Evolutionary conservation across 2,888 invertebrate genomes (phyloP), one percentile per base, ranked within the genome.

Genomic region (Nyleta sp.): DNA sequence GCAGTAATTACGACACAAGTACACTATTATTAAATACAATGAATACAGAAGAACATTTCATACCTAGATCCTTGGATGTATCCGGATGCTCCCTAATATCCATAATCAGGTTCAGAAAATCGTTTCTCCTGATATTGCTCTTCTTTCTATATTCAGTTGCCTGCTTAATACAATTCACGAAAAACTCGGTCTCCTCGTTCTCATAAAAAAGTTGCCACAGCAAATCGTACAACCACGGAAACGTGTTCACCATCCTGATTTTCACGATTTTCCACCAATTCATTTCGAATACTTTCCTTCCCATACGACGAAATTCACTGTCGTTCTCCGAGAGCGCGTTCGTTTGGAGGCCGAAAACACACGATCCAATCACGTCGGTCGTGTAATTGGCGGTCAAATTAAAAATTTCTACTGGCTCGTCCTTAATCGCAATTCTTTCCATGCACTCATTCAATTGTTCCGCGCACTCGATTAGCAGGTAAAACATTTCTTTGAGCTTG

Each of bases 401-500:
- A 1, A 24, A 3, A 28, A 22, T 6, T 22, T 22, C 48, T 4
- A 28, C 15, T 8, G 40, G 13, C 17, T 40, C 40, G 13, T 15
- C 15, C 1, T 5, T 5, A 2, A 3, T 6, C 10, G 17, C 13
- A 15, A 17, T 42, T 42, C 17, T 42, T 17, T 13, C 7, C 42
- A 6, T 13, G 5, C 7, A 22, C 3, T 52, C n/a, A 7, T 11
- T 24, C 33, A 31, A 33, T 10, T 3, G 17, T 0, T 18, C 52
- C 52, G 22, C n/a, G 6, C 92, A 91, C 15, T 91, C 88, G 8
- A 87, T 82, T 5, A 93, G 90, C 2, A 92, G 86, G 0, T 91
- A 90, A 75, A 92, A 92, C 82, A 92, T 91, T 0, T 91, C 86
- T 80, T 92, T 93, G 18, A 91, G 91, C 76, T 92, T 92, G 35